Evolutionary conservation across 1,140 invertebrate species (phyloP).

Genomic region (Drosophila bocki): DNA sequence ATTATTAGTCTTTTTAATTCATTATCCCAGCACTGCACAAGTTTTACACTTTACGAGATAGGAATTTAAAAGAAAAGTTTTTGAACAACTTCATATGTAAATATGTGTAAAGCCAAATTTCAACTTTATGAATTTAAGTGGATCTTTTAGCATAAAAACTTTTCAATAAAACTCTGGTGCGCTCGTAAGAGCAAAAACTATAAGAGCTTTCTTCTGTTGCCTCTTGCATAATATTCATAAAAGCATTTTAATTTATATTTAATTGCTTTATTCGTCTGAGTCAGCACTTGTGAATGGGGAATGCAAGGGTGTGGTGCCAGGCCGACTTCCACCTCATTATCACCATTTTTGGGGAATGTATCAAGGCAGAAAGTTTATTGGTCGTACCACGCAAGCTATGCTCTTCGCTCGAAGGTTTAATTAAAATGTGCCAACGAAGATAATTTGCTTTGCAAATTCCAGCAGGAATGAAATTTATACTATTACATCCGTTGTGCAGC

Average conservation of each 20-base stretch:
- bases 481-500: neutral
- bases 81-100: neutral
- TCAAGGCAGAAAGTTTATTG: conserved; percentile 6
- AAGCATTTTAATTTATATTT: conserved; percentile 78
- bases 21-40: too few relatives aligned
- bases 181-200: neutral
- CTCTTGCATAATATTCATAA: conserved; percentile 69
- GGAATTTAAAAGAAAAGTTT: neutral
- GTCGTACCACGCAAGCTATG: neutral
- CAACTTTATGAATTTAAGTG: neutral
- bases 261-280: conserved; percentile 62
- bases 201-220: conserved; percentile 30
- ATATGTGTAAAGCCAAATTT: neutral
- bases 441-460: neutral
- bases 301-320: conserved; percentile 6
- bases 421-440: conserved; percentile 11
- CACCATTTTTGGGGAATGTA: conserved; percentile 1
- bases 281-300: conserved; percentile 10
- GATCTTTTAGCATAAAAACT: neutral
- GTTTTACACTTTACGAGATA: neutral
- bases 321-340: conserved; percentile 8
- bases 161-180: neutral
- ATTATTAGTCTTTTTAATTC: too few relatives aligned
- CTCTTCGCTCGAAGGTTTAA: neutral
- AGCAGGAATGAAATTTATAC: neutral